Base-by-base conservation (phyloP, 2,888 invertebrate species). In the Tetragnatha montana region DNA sequence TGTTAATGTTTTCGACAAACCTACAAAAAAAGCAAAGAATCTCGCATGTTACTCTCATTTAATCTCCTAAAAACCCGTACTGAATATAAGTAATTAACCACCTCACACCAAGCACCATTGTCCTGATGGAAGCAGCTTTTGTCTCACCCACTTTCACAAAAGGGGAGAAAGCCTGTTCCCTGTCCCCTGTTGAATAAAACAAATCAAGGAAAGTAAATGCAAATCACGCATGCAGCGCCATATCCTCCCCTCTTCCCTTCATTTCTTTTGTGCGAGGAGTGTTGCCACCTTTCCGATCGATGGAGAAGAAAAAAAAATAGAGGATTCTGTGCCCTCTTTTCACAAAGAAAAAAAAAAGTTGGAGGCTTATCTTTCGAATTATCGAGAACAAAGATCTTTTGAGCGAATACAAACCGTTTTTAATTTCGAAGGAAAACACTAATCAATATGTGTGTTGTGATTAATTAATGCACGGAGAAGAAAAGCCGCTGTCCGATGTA, bases 201-300 rank as follows among this genome's bases (percentile, higher is more conserved):
- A 83, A 88, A 88, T 88, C 88, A 83, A 79, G n/a, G 83, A 83
- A 83, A 88, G 88, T 88, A 79, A 83, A 88, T 88, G 88, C 88
- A 88, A 88, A 88, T 88, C 83, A 51, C 76, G 76, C 22, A 68
- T 50, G 74, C 49, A 68, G 22, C 8, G 3, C 12, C 73, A 68
- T 78, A 76, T 68, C 78, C 14, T 69, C 17, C 21, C n/a, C 68
- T 17, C 50, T 76, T 68, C 21, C 10, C n/a, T 21, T 60, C n/a
- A 69, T 17, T 71, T 22, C 60, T 71, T 76, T 81, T 69, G 21
- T 73, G 8, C 35, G 10, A 35, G 73, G 19, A 73, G 21, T 73
- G 22, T 73, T 60, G 60, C 60, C 60, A 60, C 60, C 60, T 60
- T 60, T 60, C 14, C 19, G 8, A 73, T 73, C 73, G 73, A 73